Base-by-base conservation (phyloP, 2,113 vertebrate genomes). In the Erythrolamprus reginae region DNA sequence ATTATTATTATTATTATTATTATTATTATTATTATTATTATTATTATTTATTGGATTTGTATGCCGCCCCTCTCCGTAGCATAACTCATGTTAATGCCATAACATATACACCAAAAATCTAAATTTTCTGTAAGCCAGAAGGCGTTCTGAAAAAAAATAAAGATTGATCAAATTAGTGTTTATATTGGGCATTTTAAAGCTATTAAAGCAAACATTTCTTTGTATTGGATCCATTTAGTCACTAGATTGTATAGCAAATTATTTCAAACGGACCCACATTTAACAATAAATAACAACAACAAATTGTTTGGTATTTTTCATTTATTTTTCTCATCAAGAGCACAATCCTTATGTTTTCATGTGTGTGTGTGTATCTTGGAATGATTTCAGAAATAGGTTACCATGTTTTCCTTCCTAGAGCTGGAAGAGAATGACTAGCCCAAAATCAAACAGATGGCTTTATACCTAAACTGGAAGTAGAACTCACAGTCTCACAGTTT, bases 141-240 rank as follows among this genome's bases (percentile, higher is more conserved):
- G 21, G 50, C 19, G 42, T 38, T 38, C 24, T 53, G 3, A 45
- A 24, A 17, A 70, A 13, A 48, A 38, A 42, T 23, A 26, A 28
- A 26, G 2, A 12, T 88, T 82, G n/a, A 48, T 12, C n/a, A 52
- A 26, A 13, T 47, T 50, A 61, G 5, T 88, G 48, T 17, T 38
- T 45, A 70, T 42, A 19, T 4, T 45, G 13, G 5, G 1, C 19
- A 93, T 53, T 70, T 92, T 45, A 89, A 87, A 86, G 56, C 88
- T 93, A 91, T 91, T 70, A 83, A 83, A 65, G 33, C 65, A 77
- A 90, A 10, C 87, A 92, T 92, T 90, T 94, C 89, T 92, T 7
- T 0, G 55, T 87, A 47, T 89, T 45, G 12, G 10, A 82, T 82
- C 19, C 15, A 52, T 58, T 91, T 24, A 51, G 45, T 51, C 28